phyloP scores from a whole-genome alignment of 2,797 vertebrate species.

The Apogon hyalosoma region DNA sequence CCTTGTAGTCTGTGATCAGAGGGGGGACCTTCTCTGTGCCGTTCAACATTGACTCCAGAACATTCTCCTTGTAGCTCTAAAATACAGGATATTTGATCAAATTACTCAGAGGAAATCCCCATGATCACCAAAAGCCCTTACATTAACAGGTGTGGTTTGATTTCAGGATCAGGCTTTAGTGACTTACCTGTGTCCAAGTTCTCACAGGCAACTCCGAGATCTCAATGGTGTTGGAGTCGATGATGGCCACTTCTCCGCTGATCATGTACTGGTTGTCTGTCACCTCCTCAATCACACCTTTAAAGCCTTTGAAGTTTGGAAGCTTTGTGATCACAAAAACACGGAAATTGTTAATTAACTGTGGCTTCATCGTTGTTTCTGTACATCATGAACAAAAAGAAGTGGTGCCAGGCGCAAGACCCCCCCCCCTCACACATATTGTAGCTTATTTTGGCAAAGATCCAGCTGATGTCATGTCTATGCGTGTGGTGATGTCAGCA shows the following conservation, averaged over 20 bases:
- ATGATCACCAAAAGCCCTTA: neutral
- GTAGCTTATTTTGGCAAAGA: no score
- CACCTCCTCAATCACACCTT: constrained; percentile 91
- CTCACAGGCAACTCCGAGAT: constrained; percentile 96
- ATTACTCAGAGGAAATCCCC: neutral
- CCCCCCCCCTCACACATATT: no score
- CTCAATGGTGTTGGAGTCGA: constrained; percentile 95
- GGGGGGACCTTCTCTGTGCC: constrained; percentile 94
- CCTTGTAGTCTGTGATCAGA: constrained; percentile 96
- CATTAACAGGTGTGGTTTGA: neutral
- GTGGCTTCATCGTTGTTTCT: neutral
- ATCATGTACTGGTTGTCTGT: constrained; percentile 90
- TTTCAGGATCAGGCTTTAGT: neutral
- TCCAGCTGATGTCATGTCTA: no score
- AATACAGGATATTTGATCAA: constrained; percentile 2
- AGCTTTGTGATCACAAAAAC: constrained; percentile 77
- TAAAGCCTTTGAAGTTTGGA: constrained; percentile 96
- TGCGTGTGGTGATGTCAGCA: no score
- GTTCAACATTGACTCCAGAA: constrained; percentile 95
- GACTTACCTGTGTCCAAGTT: constrained; percentile 94
- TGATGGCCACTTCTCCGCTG: constrained; percentile 93
- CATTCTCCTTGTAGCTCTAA: constrained; percentile 94
- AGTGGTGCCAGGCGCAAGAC: no score
- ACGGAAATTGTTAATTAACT: neutral
- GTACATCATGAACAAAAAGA: neutral